Evolutionary conservation across 2,797 vertebrate species (phyloP).

Genomic region (Champsocephalus esox): DNA sequence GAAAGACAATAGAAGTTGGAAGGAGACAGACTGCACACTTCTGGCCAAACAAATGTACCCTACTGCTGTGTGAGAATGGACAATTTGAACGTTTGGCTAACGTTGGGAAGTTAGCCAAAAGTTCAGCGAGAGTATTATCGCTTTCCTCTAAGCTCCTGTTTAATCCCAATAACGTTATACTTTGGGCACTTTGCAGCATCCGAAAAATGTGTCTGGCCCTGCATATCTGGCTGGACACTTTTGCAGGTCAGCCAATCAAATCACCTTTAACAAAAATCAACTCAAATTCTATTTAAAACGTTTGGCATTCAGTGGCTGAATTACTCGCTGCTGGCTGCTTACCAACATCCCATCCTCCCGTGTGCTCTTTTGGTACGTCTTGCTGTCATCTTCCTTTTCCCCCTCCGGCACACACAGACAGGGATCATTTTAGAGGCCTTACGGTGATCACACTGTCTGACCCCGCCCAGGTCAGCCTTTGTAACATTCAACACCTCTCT

Average conservation of each 20-base stretch:
- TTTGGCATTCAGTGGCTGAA: conserved; percentile 13
- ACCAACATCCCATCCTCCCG: not conserved
- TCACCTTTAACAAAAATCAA: conserved; percentile 23
- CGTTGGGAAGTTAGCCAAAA: conserved; percentile 42
- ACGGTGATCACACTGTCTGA: conserved; percentile 33
- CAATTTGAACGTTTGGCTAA: conserved; percentile 31
- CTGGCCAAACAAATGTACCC: conserved; percentile 13
- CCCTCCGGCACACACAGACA: not conserved
- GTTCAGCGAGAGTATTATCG: conserved; percentile 24
- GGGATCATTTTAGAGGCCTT: conserved; percentile 35
- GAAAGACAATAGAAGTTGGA: not conserved
- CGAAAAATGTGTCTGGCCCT: conserved; percentile 17
- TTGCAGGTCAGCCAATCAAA: conserved; percentile 25
- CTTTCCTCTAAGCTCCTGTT: conserved; percentile 31
- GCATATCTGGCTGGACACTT: conserved; percentile 19
- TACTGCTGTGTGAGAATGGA: conserved; percentile 1
- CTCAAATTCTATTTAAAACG: conserved; percentile 2
- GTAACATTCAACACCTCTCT: conserved; percentile 12
- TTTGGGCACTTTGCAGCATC: conserved; percentile 19
- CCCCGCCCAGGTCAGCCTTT: conserved; percentile 45
- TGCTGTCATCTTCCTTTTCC: not conserved
- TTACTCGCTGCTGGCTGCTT: conserved; percentile 12
- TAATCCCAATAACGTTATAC: conserved; percentile 11
- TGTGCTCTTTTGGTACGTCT: not conserved
- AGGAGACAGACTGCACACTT: conserved; percentile 1